phyloP scores from a whole-genome alignment of 2,113 vertebrate species.

The Geococcyx californianus region DNA sequence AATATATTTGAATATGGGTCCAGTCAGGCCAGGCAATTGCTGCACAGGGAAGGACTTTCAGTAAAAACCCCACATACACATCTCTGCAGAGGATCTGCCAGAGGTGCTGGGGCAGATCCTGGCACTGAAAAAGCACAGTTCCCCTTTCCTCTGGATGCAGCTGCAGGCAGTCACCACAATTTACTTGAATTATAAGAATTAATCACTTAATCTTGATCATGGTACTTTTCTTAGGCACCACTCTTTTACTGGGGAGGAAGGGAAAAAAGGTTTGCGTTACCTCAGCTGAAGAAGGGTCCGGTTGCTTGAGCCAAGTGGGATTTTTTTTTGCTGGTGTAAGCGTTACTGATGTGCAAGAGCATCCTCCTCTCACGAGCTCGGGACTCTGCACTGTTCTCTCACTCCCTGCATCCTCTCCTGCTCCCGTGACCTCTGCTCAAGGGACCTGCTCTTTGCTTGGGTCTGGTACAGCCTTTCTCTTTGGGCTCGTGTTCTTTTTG shows the following conservation, averaged over 20 bases:
- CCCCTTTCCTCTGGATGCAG: not conserved
- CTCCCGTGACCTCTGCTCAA: not conserved
- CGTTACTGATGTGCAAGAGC: not conserved
- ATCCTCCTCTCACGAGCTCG: not conserved
- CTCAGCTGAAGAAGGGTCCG: not conserved
- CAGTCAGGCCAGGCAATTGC: not conserved
- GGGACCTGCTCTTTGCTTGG: not conserved
- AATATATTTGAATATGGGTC: not conserved
- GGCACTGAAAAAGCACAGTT: not conserved
- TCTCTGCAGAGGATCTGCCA: not conserved
- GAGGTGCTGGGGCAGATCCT: not conserved
- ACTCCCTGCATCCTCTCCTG: not conserved
- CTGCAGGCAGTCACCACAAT: not conserved
- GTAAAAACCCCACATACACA: not conserved
- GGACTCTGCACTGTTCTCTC: not conserved
- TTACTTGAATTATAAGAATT: conserved; percentile 11
- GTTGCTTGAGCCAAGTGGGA: not conserved
- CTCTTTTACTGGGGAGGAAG: not conserved
- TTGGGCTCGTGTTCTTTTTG: not conserved
- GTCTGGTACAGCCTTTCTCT: not conserved
- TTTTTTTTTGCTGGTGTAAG: not conserved
- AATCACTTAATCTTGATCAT: conserved; percentile 18
- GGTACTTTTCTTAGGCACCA: not conserved
- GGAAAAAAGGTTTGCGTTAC: not conserved
- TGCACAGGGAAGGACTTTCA: not conserved